A percentile compares a stretch with the other conserved stretches of the same genome.
These are phyloP conservation scores for Anthopleura xanthogrammica DNA, from an alignment of 92 coral and sea anemone species.

Conservation along the genomic window DNA sequence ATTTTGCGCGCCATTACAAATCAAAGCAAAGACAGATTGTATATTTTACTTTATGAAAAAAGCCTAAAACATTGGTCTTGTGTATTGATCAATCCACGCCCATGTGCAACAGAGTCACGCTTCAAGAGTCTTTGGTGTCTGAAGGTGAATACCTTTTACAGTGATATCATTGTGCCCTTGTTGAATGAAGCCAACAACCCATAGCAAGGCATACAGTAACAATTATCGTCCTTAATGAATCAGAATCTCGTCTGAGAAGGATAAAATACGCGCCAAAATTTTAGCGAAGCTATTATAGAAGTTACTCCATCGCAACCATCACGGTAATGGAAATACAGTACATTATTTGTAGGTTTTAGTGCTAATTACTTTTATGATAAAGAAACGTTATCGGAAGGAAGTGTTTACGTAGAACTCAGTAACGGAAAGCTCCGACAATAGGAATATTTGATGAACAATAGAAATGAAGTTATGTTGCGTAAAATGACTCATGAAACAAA, in stretches of 20 bases:
- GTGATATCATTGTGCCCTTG: not conserved
- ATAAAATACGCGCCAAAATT: not conserved
- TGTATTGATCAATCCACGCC: not conserved
- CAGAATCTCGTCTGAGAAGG: not conserved
- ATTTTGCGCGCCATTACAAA: no score
- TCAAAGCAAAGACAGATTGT: no score
- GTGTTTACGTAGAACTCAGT: not conserved
- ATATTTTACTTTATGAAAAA: no score
- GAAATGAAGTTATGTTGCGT: not conserved
- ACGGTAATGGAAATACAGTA: not conserved
- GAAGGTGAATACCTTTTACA: no score
- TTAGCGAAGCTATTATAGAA: not conserved
- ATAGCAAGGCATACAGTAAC: not conserved
- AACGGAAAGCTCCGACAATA: not conserved
- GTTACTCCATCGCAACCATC: not conserved
- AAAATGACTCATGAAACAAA: not conserved
- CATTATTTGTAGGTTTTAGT: not conserved
- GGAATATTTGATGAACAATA: not conserved
- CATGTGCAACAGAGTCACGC: not conserved
- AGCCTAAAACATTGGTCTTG: not conserved
- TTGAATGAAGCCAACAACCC: not conserved
- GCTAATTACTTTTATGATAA: not conserved
- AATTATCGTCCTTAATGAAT: not conserved
- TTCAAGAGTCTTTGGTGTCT: not conserved
- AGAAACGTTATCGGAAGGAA: conserved; percentile 7